A percentile compares a stretch with the other conserved stretches of the same genome.
Conservation (phyloP, 2,888 invertebrate species). For the Tetragnatha montana region DNA sequence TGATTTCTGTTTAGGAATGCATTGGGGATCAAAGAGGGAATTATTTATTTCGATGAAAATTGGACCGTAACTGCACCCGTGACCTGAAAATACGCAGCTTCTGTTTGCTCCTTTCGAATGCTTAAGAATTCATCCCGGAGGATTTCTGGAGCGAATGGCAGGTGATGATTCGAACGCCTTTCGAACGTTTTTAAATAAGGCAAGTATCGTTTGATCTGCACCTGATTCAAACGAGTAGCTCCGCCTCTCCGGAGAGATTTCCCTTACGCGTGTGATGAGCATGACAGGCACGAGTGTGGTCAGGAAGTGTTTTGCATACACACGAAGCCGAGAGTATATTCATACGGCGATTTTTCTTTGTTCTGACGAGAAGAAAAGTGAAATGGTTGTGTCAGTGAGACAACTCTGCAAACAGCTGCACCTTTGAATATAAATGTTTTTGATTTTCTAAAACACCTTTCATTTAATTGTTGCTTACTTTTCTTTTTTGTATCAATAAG, state of each 20-base stretch:
- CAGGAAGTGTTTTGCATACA: too few species aligned
- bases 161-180: not conserved
- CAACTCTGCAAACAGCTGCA: too few species aligned
- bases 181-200: not conserved
- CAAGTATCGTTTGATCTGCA: not conserved
- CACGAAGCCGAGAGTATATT: too few species aligned
- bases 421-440: too few species aligned
- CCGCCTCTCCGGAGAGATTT: not conserved
- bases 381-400: too few species aligned
- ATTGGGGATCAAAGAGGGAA: not conserved
- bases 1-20: constrained; percentile 4
- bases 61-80: not conserved
- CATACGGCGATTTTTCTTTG: too few species aligned
- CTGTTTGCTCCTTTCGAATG: not conserved
- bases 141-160: not conserved
- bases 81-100: not conserved
- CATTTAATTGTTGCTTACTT: too few species aligned
- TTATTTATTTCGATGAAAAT: not conserved
- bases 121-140: not conserved
- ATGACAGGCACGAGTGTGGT: not conserved
- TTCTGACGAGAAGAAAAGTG: too few species aligned
- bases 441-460: too few species aligned
- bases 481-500: too few species aligned
- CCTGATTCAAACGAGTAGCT: not conserved
- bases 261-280: not conserved